Conservation (phyloP, 2,113 vertebrate species). For the Corythornis vintsioides region DNA sequence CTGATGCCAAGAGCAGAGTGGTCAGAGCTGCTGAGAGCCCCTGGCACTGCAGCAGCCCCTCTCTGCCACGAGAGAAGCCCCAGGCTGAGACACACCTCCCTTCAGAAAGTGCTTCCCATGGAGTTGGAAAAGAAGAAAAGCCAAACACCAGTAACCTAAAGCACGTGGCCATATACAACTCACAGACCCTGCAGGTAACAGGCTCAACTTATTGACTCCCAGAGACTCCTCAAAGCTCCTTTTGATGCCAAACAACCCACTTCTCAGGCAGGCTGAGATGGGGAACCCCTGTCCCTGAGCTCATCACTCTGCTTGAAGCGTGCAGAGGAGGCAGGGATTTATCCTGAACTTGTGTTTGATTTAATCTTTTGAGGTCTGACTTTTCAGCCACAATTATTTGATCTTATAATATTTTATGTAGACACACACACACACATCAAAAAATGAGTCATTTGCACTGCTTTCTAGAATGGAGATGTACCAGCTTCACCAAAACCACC, state of each 20-base stretch:
- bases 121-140: not conserved
- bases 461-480: not conserved
- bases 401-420: not conserved
- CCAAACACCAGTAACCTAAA: not conserved
- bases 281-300: not conserved
- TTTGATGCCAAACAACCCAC: not conserved
- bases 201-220: not conserved
- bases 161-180: rapidly evolving
- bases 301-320: not conserved
- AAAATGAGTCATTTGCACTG: not conserved
- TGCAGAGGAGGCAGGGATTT: not conserved
- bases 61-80: not conserved
- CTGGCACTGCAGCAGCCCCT: not conserved
- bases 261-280: not conserved
- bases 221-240: not conserved
- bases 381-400: constrained; percentile 20
- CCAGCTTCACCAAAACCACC: not conserved
- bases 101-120: rapidly evolving
- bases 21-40: rapidly evolving
- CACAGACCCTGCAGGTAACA: not conserved
- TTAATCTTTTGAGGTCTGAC: constrained; percentile 17
- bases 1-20: rapidly evolving
- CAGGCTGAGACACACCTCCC: not conserved
- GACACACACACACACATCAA: not conserved
- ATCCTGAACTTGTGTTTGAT: not conserved